Evolutionary conservation across 2,888 invertebrate species (phyloP).

Genomic region (Phymatocera aterrima): DNA sequence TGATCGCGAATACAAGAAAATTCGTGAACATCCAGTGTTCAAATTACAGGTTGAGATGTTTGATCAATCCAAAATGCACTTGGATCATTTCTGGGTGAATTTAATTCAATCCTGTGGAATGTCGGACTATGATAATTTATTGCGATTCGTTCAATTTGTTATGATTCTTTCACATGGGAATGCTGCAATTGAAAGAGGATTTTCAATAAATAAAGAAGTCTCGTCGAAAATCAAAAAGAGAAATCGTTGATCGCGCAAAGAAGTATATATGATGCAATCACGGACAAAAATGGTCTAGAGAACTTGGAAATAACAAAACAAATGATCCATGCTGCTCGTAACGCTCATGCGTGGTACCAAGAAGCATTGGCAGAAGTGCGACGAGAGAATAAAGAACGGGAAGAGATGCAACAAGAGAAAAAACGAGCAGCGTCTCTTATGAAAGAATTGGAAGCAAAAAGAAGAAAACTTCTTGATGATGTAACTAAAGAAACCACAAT

Average conservation of each 20-base stretch:
- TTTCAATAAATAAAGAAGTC: constrained; percentile 46
- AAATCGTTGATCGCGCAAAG: constrained; percentile 42
- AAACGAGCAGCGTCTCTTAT: constrained; percentile 24
- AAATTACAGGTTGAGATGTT: constrained; percentile 17
- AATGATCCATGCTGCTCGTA: constrained; percentile 41
- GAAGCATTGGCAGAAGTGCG: constrained; percentile 23
- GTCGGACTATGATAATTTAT: constrained; percentile 28
- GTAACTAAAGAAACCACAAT: constrained; percentile 19
- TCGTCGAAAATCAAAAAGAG: constrained; percentile 45
- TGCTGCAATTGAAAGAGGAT: constrained; percentile 44
- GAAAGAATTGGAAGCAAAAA: constrained; percentile 36
- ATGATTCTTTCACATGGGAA: constrained; percentile 47
- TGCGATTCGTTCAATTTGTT: constrained; percentile 23
- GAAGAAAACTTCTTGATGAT: constrained; percentile 38
- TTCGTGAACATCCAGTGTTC: constrained; percentile 21
- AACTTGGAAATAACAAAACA: constrained; percentile 37
- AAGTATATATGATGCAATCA: constrained; percentile 34
- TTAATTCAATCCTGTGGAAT: constrained; percentile 28
- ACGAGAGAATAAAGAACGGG: constrained; percentile 13
- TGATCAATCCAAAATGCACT: constrained; percentile 3
- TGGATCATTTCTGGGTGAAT: constrained; percentile 44
- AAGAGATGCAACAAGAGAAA: constrained; percentile 3
- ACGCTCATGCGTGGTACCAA: constrained; percentile 37
- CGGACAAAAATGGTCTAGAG: constrained; percentile 15
- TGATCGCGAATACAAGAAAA: constrained; percentile 37